Evolutionary conservation across 2,797 vertebrate species (phyloP).

Genomic region (Echeneis naucrates): DNA sequence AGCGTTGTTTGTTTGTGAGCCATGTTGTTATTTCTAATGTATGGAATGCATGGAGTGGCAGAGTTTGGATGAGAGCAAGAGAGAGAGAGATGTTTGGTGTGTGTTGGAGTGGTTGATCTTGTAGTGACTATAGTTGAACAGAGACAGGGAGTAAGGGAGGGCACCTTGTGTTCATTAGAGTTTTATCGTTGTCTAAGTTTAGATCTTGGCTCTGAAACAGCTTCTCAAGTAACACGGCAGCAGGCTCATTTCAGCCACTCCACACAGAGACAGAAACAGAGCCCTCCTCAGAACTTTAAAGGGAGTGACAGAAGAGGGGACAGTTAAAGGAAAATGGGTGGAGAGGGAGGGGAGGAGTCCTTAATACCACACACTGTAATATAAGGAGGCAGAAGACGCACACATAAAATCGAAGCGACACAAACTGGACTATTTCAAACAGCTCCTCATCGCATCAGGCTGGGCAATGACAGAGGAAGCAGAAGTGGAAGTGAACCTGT

Average conservation of each 20-base stretch:
- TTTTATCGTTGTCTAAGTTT: slow-evolving; percentile 86
- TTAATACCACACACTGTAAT: slow-evolving; percentile 7
- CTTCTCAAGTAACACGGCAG: slow-evolving; percentile 84
- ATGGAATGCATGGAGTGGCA: too few relatives aligned
- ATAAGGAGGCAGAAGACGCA: slow-evolving; percentile 23
- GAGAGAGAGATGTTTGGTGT: neutral
- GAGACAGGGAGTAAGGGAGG: slow-evolving; percentile 64
- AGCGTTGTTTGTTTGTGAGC: slow-evolving; percentile 26
- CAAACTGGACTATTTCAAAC: slow-evolving; percentile 36
- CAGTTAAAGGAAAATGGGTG: slow-evolving; percentile 23
- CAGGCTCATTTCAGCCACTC: slow-evolving; percentile 55
- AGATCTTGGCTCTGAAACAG: slow-evolving; percentile 78
- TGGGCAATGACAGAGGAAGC: slow-evolving; percentile 75
- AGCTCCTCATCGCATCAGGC: slow-evolving; percentile 22
- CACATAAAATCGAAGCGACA: slow-evolving; percentile 12
- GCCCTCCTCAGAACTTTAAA: slow-evolving; percentile 51
- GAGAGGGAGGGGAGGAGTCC: slow-evolving; percentile 27
- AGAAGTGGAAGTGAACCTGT: slow-evolving; percentile 35
- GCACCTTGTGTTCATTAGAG: slow-evolving; percentile 75
- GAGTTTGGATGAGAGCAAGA: neutral
- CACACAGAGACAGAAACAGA: slow-evolving; percentile 51
- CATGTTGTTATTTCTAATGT: slow-evolving; percentile 33
- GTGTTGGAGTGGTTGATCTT: slow-evolving; percentile 38
- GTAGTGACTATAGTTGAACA: slow-evolving; percentile 44
- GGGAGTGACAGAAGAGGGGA: slow-evolving; percentile 34